These are phyloP conservation scores for Drymonia ruficornis DNA, from an alignment of 2,888 invertebrate species.

Conservation along the genomic window DNA sequence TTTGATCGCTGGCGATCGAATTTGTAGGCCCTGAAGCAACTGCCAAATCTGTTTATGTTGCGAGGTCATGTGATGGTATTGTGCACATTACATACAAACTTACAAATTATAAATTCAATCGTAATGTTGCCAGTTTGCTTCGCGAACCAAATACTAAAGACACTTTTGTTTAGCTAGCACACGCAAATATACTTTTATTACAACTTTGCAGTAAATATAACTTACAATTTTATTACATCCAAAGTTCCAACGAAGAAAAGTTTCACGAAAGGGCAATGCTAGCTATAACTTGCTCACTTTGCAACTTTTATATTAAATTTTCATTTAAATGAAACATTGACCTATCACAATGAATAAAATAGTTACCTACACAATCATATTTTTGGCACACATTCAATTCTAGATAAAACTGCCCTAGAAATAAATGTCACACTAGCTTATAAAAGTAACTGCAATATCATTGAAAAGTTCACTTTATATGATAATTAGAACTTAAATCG, in stretches of 20 bases:
- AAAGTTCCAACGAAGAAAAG: background rate
- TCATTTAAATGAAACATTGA: background rate
- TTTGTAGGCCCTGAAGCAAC: too few species aligned
- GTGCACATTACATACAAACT: too few species aligned
- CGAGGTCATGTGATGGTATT: too few species aligned
- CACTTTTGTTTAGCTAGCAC: background rate
- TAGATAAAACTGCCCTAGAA: background rate
- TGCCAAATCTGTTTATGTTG: too few species aligned
- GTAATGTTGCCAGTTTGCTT: too few species aligned
- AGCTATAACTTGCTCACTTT: background rate
- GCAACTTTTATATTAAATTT: constrained; percentile 2
- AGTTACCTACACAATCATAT: background rate
- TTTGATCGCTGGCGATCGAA: too few species aligned
- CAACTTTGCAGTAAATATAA: background rate
- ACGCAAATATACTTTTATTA: background rate
- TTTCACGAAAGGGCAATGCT: background rate
- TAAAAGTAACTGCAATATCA: background rate
- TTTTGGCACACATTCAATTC: background rate
- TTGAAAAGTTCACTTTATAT: constrained; percentile 1
- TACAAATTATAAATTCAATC: too few species aligned
- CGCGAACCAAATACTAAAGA: background rate
- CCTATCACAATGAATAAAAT: background rate
- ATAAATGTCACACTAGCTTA: background rate
- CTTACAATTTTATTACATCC: constrained; percentile 1
- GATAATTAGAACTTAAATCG: background rate